phyloP scores from a whole-genome alignment of 2,888 invertebrate species.

The Hypsopygia costalis region DNA sequence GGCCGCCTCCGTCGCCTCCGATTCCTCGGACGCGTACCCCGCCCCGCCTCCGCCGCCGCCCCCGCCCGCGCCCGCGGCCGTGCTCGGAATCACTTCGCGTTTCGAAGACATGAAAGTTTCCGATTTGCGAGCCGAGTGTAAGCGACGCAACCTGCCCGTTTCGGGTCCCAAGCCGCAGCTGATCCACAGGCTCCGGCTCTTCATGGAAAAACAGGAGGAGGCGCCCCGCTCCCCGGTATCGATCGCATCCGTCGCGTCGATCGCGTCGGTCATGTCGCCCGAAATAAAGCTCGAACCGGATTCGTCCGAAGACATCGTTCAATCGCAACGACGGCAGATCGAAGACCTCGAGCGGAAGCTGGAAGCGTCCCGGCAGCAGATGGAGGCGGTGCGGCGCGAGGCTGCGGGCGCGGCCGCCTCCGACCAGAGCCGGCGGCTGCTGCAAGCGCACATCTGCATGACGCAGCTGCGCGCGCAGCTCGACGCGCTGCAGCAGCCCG shows the following conservation, averaged over 20 bases:
- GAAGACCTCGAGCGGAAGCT: conserved; percentile 92
- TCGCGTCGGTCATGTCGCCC: conserved; percentile 47
- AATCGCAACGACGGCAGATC: conserved; percentile 90
- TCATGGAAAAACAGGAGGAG: conserved; percentile 74
- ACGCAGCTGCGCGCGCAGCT: conserved; percentile 81
- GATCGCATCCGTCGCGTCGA: conserved; percentile 44
- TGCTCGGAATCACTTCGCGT: conserved; percentile 76
- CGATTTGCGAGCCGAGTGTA: conserved; percentile 96
- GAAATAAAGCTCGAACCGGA: conserved; percentile 55
- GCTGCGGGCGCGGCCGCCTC: conserved; percentile 74
- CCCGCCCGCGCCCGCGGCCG: conserved; percentile 58
- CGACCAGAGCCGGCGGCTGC: conserved; percentile 65
- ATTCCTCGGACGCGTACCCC: conserved; percentile 52
- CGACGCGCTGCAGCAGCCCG: conserved; percentile 79
- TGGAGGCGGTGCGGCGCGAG: conserved; percentile 84
- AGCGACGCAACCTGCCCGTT: conserved; percentile 95
- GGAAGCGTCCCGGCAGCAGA: conserved; percentile 87
- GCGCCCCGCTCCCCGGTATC: conserved; percentile 69
- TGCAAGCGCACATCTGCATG: conserved; percentile 83
- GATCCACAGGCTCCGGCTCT: conserved; percentile 93
- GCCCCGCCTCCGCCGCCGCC: conserved; percentile 77
- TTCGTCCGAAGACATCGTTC: conserved; percentile 85
- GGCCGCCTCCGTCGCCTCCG: conserved; percentile 55
- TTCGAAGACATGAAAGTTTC: conserved; percentile 97
- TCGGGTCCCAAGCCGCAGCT: conserved; percentile 98